Evolutionary conservation across 2,113 vertebrate species (phyloP).

Genomic region (Corythaeola cristata): DNA sequence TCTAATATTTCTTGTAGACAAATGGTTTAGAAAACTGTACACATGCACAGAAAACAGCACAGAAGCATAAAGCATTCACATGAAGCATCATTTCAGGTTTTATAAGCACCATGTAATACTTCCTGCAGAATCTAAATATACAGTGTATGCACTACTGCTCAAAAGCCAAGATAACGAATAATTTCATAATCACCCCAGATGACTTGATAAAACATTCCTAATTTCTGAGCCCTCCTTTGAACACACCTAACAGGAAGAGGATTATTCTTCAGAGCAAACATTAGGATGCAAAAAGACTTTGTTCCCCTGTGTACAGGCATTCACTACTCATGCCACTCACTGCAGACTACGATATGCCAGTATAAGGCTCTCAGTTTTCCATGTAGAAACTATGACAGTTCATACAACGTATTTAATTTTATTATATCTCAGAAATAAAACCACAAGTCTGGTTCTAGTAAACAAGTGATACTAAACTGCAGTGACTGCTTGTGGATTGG

Average conservation of each 20-base stretch:
- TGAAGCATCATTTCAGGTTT: background rate
- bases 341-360: background rate
- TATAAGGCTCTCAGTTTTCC: background rate
- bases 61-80: background rate
- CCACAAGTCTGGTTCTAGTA: background rate
- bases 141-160: background rate
- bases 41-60: background rate
- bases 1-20: background rate
- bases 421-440: background rate
- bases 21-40: background rate
- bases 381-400: background rate
- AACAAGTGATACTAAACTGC: background rate
- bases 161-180: background rate
- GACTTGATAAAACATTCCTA: background rate
- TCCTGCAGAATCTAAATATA: background rate
- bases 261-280: background rate
- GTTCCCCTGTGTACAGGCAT: background rate
- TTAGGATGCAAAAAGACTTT: background rate
- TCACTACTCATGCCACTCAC: background rate
- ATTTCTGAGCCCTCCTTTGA: background rate
- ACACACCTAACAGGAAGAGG: background rate
- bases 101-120: background rate
- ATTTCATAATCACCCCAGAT: background rate
- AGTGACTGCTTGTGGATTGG: background rate
- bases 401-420: background rate